Evolutionary conservation across 2,797 vertebrate genomes (phyloP).

Genomic region (Microctenopoma steveboyesi): DNA sequence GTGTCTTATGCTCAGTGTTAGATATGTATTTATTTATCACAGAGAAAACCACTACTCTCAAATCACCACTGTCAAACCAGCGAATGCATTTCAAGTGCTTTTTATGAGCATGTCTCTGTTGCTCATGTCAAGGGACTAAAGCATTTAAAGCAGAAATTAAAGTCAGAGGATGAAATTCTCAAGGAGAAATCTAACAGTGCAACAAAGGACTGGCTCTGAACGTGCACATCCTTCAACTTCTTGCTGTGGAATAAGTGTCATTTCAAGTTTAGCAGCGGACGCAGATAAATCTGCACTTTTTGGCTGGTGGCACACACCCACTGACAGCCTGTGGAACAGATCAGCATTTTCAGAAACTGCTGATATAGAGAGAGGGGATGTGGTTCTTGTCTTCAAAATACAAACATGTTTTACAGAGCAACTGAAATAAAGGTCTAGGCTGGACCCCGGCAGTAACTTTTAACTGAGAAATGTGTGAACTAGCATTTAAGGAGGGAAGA

Average conservation of each 20-base stretch:
- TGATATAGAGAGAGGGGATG: conserved; percentile 37
- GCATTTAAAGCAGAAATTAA: conserved; percentile 5
- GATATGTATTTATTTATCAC: conserved; percentile 17
- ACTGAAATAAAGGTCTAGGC: neutral
- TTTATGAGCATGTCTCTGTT: neutral
- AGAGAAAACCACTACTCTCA: conserved; percentile 6
- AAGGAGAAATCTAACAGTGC: accelerated
- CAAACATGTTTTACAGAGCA: conserved; percentile 28
- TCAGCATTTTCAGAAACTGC: conserved; percentile 54
- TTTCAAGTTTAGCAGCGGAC: conserved; percentile 13
- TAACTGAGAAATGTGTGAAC: neutral
- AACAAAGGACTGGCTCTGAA: neutral
- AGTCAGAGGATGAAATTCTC: neutral
- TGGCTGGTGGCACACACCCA: conserved; percentile 35
- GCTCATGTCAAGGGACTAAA: conserved; percentile 2
- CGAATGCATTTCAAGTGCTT: conserved; percentile 14
- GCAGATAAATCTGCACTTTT: conserved; percentile 20
- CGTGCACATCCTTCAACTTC: conserved; percentile 3
- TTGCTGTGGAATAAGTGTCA: conserved; percentile 8
- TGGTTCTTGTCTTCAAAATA: conserved; percentile 23
- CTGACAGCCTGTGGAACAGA: conserved; percentile 44
- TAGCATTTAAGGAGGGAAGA: neutral
- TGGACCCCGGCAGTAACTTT: neutral
- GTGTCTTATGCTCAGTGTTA: conserved; percentile 3
- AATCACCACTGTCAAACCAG: conserved; percentile 6